phyloP scores from a whole-genome alignment of 2,797 vertebrate species.

The Cyclopterus lumpus region DNA sequence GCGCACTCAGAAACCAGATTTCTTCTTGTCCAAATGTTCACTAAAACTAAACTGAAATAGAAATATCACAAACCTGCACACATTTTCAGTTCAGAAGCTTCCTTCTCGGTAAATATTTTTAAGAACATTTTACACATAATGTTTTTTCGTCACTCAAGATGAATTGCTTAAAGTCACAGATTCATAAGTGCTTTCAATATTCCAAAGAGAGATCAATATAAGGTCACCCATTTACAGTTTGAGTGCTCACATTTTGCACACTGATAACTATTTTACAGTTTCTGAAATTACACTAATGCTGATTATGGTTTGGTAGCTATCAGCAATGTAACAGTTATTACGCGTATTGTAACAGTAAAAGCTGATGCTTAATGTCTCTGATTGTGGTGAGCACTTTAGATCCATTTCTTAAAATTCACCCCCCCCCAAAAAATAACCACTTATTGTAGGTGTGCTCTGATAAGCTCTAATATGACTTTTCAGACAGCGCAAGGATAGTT shows the following conservation, averaged over 20 bases:
- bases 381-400: slow-evolving; percentile 59
- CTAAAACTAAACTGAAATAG: slow-evolving; percentile 7
- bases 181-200: slow-evolving; percentile 32
- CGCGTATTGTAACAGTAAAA: slow-evolving; percentile 46
- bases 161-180: slow-evolving; percentile 29
- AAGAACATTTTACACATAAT: not conserved
- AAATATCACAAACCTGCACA: not conserved
- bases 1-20: slow-evolving; percentile 63
- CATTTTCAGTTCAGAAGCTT: not conserved
- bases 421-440: not conserved
- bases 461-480: not conserved
- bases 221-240: slow-evolving; percentile 58
- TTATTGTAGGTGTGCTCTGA: not conserved
- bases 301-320: slow-evolving; percentile 53
- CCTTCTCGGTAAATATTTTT: not conserved
- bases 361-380: slow-evolving; percentile 58
- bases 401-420: slow-evolving; percentile 31
- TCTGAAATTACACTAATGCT: slow-evolving; percentile 63
- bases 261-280: slow-evolving; percentile 57
- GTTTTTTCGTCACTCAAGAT: slow-evolving; percentile 2
- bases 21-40: slow-evolving; percentile 29
- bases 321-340: slow-evolving; percentile 49
- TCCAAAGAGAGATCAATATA: slow-evolving; percentile 34
- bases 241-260: slow-evolving; percentile 67
- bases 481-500: not conserved